Evolutionary conservation across 2,113 vertebrate genomes (phyloP).

Genomic region (Galemys pyrenaicus): DNA sequence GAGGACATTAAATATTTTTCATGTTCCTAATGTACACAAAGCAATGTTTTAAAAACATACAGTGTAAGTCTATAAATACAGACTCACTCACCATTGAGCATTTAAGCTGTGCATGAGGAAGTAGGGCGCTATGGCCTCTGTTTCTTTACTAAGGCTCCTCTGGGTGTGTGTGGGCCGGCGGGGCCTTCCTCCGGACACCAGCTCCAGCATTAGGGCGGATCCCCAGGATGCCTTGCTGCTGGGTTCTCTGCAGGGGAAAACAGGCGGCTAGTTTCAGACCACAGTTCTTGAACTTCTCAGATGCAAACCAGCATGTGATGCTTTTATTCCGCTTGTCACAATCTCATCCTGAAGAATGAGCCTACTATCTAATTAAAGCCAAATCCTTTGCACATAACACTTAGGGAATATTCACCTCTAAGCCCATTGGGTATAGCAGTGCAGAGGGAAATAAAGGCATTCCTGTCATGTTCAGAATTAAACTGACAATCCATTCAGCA

Average conservation of each 20-base stretch:
- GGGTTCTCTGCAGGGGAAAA: background rate
- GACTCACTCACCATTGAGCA: background rate
- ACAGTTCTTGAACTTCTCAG: background rate
- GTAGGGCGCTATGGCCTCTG: background rate
- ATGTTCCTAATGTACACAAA: background rate
- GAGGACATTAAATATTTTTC: background rate
- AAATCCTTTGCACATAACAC: background rate
- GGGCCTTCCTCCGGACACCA: background rate
- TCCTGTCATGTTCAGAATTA: background rate
- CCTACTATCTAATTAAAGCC: background rate
- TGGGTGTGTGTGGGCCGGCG: background rate
- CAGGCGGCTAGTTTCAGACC: background rate
- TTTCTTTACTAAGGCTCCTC: background rate
- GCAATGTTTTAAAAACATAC: background rate
- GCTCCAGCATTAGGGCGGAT: background rate
- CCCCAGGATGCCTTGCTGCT: background rate
- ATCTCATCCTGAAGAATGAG: background rate
- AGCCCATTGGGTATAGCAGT: rapidly evolving
- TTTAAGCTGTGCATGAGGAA: background rate
- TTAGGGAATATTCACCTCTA: background rate
- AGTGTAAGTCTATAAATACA: background rate
- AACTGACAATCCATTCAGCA: background rate
- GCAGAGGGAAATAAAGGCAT: background rate
- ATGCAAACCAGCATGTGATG: background rate
- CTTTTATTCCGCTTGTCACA: background rate